These are phyloP conservation scores for Sturnus vulgaris DNA, from an alignment of 2,113 vertebrate genomes.

Conservation along the genomic window DNA sequence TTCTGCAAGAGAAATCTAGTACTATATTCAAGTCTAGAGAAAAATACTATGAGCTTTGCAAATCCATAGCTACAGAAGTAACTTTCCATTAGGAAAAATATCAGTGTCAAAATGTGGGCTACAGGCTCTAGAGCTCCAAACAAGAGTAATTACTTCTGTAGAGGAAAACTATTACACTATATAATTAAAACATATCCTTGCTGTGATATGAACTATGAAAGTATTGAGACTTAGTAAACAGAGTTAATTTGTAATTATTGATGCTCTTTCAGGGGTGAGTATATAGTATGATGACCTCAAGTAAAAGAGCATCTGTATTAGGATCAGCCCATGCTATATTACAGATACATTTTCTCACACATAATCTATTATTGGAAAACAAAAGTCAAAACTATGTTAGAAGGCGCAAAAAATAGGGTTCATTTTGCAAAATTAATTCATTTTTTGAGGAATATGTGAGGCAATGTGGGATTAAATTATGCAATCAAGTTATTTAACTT, in stretches of 20 bases:
- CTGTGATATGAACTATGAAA: not conserved
- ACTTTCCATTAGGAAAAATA: not conserved
- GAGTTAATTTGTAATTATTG: not conserved
- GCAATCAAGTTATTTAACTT: not conserved
- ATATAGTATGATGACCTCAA: not conserved
- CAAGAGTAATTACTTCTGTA: not conserved
- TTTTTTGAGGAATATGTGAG: not conserved
- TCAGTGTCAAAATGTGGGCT: not conserved
- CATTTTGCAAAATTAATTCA: not conserved
- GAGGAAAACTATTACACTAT: not conserved
- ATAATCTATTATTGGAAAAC: not conserved
- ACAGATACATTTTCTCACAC: not conserved
- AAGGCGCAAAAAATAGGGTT: not conserved
- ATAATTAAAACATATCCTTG: not conserved
- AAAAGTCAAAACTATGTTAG: not conserved
- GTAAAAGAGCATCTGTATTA: not conserved
- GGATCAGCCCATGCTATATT: not conserved
- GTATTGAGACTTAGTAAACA: not conserved
- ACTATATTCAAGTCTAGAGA: not conserved
- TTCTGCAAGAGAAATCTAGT: not conserved
- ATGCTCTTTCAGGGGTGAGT: not conserved
- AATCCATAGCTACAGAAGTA: not conserved
- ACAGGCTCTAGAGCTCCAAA: not conserved
- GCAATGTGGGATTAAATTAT: not conserved
- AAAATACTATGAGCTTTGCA: not conserved